Evolutionary conservation across 2,888 invertebrate species (phyloP).

Genomic region (Ryuthela nishihirai): DNA sequence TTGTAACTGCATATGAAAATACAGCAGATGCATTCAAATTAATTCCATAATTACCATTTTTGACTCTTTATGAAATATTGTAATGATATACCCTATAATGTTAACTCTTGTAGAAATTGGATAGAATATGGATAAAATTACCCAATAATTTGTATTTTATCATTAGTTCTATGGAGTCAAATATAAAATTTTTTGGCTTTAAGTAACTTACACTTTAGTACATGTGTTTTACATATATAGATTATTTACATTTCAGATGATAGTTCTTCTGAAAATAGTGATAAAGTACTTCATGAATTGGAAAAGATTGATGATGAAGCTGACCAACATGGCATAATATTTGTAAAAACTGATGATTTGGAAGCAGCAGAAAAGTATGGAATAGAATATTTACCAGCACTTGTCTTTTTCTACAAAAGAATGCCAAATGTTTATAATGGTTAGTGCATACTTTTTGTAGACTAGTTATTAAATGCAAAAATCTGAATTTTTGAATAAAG

Average conservation of each 20-base stretch:
- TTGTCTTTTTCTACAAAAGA: constrained; percentile 85
- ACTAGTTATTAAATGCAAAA: no score
- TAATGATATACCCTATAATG: no score
- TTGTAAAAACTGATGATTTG: constrained; percentile 86
- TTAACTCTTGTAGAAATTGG: no score
- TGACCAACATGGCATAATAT: constrained; percentile 79
- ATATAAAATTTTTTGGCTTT: no score
- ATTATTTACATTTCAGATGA: constrained; percentile 17
- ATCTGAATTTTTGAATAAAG: no score
- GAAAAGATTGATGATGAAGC: constrained; percentile 94
- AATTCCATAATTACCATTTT: no score
- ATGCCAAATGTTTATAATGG: constrained; percentile 82
- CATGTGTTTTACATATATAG: not conserved
- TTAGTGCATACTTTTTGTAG: constrained; percentile 17
- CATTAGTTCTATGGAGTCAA: no score
- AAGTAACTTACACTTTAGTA: not conserved
- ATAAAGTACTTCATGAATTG: constrained; percentile 38
- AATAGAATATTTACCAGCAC: constrained; percentile 77
- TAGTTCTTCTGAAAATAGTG: constrained; percentile 16
- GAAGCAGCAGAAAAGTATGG: constrained; percentile 88
- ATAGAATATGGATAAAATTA: no score
- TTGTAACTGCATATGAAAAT: no score
- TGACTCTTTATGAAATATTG: no score
- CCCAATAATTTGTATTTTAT: no score
- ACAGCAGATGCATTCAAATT: no score